Evolutionary conservation across 2,113 vertebrate genomes (phyloP), one percentile per base, ranked within the genome.

Genomic region (Mirza zaza): DNA sequence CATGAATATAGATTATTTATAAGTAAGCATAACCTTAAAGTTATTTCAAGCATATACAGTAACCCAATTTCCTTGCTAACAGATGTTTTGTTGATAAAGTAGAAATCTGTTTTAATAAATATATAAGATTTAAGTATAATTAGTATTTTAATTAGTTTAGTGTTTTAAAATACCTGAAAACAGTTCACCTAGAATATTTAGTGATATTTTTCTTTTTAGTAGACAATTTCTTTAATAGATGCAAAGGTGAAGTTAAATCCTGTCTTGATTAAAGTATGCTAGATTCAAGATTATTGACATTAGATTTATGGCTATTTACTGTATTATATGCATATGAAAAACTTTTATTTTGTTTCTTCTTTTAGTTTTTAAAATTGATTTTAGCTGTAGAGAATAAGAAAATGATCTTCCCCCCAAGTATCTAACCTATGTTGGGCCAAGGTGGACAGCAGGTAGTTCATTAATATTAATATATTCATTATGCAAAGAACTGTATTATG

Each of bases 91-190:
- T 75, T 59, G 13, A 39, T 65, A 91, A 12, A 82, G 29, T 93
- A 79, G 42, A 91, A 91, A 70, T 9, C 63, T 94, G 20, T 94
- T 96, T 94, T 88, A 95, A 82, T 71, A 42, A 97, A 59, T 61
- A 27, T 45, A 5, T 85, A 77, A 71, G 8, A 92, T 27, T 86
- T 57, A 85, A 76, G 25, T 67, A 4, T 95, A 45, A 45, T 45
- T 45, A 45, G 45, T 45, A 8, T 45, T 45, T 45, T 45, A 45
- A 8, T 45, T 45, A 45, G 45, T 45, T 45, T 45, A 94, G 83
- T 86, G 12, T 83, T 93, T 70, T 76, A 52, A 90, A 87, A 57
- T 83, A 80, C 36, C 87, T 88, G 59, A 82, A 48, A 94, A 73
- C 2, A 81, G 23, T 92, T 95, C 34, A 83, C 59, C 70, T 81